These are phyloP conservation scores for Karalla daura DNA, from an alignment of 2,797 vertebrate species.

Conservation along the genomic window DNA sequence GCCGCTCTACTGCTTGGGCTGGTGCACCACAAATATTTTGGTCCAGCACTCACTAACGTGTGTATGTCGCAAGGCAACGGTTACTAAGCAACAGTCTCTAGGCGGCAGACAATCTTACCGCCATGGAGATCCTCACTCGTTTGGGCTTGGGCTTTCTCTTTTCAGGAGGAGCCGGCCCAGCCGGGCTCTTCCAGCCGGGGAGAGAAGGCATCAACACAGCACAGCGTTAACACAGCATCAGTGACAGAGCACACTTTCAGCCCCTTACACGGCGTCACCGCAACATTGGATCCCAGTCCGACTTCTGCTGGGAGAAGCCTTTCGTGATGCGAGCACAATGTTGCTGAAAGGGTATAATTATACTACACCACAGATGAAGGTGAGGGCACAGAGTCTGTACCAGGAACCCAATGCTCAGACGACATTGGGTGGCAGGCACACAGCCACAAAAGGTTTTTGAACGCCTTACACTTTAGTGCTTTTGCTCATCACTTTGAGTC, in stretches of 20 bases:
- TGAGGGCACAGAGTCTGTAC: conserved; percentile 38
- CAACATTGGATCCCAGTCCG: conserved; percentile 59
- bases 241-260: conserved; percentile 48
- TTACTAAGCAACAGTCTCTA: conserved; percentile 81
- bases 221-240: conserved; percentile 73
- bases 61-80: conserved; percentile 75
- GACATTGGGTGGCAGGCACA: conserved; percentile 32
- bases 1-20: conserved; percentile 50
- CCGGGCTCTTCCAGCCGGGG: conserved; percentile 77
- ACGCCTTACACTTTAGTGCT: conserved; percentile 31
- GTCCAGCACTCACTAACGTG: conserved; percentile 68
- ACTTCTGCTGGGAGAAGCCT: conserved; percentile 53
- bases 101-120: conserved; percentile 88
- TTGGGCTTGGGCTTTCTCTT: conserved; percentile 91
- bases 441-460: conserved; percentile 33
- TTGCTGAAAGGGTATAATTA: conserved; percentile 70
- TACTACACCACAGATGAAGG: conserved; percentile 54
- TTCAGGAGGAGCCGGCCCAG: conserved; percentile 80
- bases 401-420: conserved; percentile 29
- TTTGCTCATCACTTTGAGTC: background rate
- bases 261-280: conserved; percentile 31
- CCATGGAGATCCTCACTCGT: conserved; percentile 91
- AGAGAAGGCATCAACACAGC: conserved; percentile 68
- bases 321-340: conserved; percentile 56
- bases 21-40: conserved; percentile 69